Percentiles rank a stretch among this genome's conserved stretches.
These are phyloP conservation scores for Esperia sulphurella DNA, from an alignment of 2,888 invertebrate species.

Conservation along the genomic window DNA sequence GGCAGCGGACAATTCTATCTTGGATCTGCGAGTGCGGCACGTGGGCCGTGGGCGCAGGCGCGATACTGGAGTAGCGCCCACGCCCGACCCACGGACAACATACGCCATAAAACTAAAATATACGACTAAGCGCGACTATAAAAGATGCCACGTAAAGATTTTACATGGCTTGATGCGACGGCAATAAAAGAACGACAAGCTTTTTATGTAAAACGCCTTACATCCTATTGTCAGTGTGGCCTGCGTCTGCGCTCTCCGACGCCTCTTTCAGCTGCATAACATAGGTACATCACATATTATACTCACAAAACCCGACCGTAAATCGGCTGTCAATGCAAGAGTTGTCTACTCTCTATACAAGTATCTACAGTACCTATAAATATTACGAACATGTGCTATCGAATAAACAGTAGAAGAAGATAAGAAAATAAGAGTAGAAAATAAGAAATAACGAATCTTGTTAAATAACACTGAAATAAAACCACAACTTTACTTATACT, in stretches of 20 bases:
- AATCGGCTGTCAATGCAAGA: background rate
- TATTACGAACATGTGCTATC: constrained; percentile 1
- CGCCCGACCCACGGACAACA: constrained; percentile 45
- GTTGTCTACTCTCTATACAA: too few relatives aligned
- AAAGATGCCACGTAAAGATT: constrained; percentile 62
- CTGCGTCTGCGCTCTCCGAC: constrained; percentile 2
- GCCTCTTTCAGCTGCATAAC: constrained; percentile 3
- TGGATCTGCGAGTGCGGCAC: constrained; percentile 48
- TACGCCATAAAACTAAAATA: constrained; percentile 62
- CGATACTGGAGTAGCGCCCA: constrained; percentile 73
- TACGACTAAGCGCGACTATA: constrained; percentile 54
- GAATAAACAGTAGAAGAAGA: too few relatives aligned
- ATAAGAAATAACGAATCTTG: too few relatives aligned
- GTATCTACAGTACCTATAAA: background rate
- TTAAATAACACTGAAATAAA: too few relatives aligned
- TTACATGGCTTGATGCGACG: constrained; percentile 51
- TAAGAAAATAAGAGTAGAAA: too few relatives aligned
- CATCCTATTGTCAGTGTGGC: constrained; percentile 8
- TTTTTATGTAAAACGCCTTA: constrained; percentile 4
- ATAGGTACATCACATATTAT: background rate
- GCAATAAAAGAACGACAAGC: constrained; percentile 52
- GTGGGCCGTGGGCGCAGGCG: constrained; percentile 42
- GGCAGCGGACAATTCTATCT: constrained; percentile 65
- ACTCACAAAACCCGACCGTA: background rate
- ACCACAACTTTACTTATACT: too few relatives aligned